Conservation (phyloP, 2,888 invertebrate species). For the Hirudinaria manillensis region DNA sequence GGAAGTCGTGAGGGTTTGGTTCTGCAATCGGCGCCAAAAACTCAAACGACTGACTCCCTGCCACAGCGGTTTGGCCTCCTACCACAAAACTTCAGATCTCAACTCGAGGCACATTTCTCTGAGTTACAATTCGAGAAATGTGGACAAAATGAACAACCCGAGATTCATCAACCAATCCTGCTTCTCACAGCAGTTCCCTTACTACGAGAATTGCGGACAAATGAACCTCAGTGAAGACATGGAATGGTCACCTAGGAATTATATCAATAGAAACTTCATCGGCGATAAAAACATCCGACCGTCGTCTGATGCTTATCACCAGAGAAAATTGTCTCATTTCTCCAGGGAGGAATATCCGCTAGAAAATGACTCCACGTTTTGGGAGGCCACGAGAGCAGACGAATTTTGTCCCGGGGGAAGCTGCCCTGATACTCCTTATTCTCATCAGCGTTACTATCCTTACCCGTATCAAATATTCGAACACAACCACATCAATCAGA, state of each 20-base stretch:
- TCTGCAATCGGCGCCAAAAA: slow-evolving; percentile 71
- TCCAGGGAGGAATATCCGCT: not conserved
- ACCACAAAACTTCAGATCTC: slow-evolving; percentile 3
- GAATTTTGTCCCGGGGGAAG: not conserved
- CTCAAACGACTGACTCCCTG: slow-evolving; percentile 89
- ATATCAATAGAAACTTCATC: not conserved
- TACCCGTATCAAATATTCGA: slow-evolving; percentile 23
- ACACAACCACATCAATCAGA: slow-evolving; percentile 31
- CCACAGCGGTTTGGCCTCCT: not conserved
- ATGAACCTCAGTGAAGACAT: not conserved
- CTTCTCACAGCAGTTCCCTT: not conserved
- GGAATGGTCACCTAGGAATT: not conserved
- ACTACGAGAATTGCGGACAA: not conserved
- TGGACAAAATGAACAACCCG: not conserved
- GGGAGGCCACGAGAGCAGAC: not conserved
- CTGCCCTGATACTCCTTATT: not conserved
- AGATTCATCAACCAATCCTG: not conserved
- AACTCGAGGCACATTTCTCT: not conserved
- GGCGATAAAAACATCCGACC: not conserved
- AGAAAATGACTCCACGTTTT: not conserved
- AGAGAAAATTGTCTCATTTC: slow-evolving; percentile 1
- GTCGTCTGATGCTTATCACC: not conserved
- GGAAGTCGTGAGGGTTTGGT: slow-evolving; percentile 66
- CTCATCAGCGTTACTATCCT: slow-evolving; percentile 11
- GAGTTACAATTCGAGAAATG: not conserved